Base-by-base conservation (phyloP, 2,797 vertebrate genomes). In the Coregonus sp. region DNA sequence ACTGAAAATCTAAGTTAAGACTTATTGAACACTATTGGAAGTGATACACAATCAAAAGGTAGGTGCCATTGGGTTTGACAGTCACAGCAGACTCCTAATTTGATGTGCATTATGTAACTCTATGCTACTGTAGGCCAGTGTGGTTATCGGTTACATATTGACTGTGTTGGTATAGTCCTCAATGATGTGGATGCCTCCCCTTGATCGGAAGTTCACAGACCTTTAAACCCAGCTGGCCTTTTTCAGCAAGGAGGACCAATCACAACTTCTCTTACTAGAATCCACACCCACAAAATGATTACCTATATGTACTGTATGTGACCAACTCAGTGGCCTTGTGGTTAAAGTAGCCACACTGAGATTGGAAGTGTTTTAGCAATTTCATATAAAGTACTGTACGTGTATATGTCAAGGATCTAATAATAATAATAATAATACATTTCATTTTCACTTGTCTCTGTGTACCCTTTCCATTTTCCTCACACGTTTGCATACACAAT, bases 91-190 rank as follows among this genome's bases (percentile, higher is more conserved):
- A 85, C 73, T 75, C 63, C 14, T 4, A 9, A n/a, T 35, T 51
- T 70, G 35, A 81, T 51, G 14, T 40, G 25, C 4, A 33, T 91
- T 90, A 83, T 83, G 74, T 85, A 89, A 91, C 73, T 68, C 54
- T 51, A 66, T 18, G 3, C 37, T 63, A 74, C 68, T 85, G 70
- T 75, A 78, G 82, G 78, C 80, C n/a, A 81, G 80, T 66, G 75
- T 78, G 79, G 81, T 78, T 84, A 47, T 78, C 78, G 79, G 78
- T 78, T 83, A 63, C 47, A 84, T 80, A 69, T 71, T 72, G 37
- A 29, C 69, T 20, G 18, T 70, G 40, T 68, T 47, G 40, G 7
- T 47, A 11, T 47, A 47, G 40, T 47, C 40, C 51, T 33, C 37
- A 15, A 25, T 70, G 40, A 47, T 47, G 40, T 0, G 9, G 33